Evolutionary conservation across 1,140 invertebrate genomes (phyloP), one percentile per base, ranked within the genome.

Genomic region (Drosophila hydei): DNA sequence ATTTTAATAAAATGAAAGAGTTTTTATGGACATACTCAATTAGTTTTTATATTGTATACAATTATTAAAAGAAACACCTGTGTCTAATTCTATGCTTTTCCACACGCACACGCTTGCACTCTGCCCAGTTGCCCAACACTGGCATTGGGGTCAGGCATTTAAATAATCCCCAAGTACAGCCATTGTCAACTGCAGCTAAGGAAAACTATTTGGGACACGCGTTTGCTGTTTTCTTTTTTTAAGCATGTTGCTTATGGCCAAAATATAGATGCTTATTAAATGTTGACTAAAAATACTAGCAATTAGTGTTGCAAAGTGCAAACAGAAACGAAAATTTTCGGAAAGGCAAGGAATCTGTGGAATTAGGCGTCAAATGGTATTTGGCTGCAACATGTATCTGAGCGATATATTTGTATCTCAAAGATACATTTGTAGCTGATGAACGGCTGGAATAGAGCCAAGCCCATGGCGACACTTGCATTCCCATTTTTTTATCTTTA

Each of bases 381-480:
- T 30, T 21, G 30, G 11, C 19, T 27, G 38, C 51, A 65, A 38
- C 18, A 38, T 51, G 59, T 40, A 71, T 43, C 61, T 71, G 25
- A 8, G 12, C 19, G 36, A 56, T 68, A 60, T 4, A 30, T 33
- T 36, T 47, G 50, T 14, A 19, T 55, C 11, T 55, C 61, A 47
- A 21, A 65, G 43, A 58, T 62, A 23, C 65, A 67, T 19, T 67
- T 68, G 38, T n/a, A 59, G n/a, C 38, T 7, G n/a, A 42, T 14
- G 16, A 7, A 45, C 45, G 30, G 16, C 60, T 71, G 68, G 61
- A 71, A 58, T 14, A 42, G 33, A 23, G 61, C 61, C 61, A 58
- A 65, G 52, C 52, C 43, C 47, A 54, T 43, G 59, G 67, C 67
- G 60, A 70, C 67, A 70, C 60, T 70, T 70, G 67, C 67, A 70